Evolutionary conservation across 2,888 invertebrate species (phyloP).

Genomic region (Tetrapedia diversipes): DNA sequence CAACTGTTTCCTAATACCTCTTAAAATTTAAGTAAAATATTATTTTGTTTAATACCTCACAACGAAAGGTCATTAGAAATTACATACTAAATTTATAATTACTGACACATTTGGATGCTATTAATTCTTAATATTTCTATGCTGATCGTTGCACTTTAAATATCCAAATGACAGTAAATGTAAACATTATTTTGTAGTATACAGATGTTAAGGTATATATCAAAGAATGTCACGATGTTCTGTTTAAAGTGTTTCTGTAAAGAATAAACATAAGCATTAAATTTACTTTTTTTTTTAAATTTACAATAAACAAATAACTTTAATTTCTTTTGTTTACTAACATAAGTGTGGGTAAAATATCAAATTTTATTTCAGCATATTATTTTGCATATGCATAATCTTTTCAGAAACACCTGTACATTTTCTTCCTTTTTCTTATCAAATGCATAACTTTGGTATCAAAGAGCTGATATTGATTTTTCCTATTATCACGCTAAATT

Average conservation of each 20-base stretch:
- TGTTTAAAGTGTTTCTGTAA: conserved; percentile 62
- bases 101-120: conserved; percentile 44
- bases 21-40: conserved; percentile 54
- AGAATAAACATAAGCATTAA: conserved; percentile 62
- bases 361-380: conserved; percentile 23
- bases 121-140: conserved; percentile 44
- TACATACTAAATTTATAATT: conserved; percentile 50
- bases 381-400: conserved; percentile 60
- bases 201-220: conserved; percentile 64
- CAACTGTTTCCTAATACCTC: conserved; percentile 71
- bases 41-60: conserved; percentile 51
- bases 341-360: conserved; percentile 26
- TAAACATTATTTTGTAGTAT: conserved; percentile 60
- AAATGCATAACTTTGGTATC: conserved; percentile 80
- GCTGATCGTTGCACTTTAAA: conserved; percentile 61
- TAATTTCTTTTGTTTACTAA: too few relatives aligned
- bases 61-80: conserved; percentile 54
- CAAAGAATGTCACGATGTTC: conserved; percentile 69
- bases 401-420: conserved; percentile 65
- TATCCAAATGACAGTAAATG: conserved; percentile 57
- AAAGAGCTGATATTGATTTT: conserved; percentile 78
- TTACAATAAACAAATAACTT: conserved; percentile 11
- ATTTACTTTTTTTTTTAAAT: not conserved
- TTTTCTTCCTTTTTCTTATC: conserved; percentile 73
- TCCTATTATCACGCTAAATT: conserved; percentile 70